Percentiles rank a stretch among this genome's conserved stretches.
Evolutionary conservation across 2,888 invertebrate species (phyloP).

Genomic region (Aromia moschata): DNA sequence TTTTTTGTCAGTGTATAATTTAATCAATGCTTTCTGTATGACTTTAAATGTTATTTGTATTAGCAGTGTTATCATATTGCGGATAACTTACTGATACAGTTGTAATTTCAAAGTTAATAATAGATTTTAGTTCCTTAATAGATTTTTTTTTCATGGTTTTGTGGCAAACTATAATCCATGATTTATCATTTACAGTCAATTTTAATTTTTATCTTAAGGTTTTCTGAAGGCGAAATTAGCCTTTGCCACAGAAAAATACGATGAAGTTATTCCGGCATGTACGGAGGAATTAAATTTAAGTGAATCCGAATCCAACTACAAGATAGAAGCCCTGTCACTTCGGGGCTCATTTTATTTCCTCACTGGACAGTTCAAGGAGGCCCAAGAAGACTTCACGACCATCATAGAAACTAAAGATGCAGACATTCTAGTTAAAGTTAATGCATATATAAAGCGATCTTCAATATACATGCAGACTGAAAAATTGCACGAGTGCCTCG

Average conservation of each 20-base stretch:
- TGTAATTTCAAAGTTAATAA: too few relatives aligned
- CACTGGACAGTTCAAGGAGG: conserved; percentile 77
- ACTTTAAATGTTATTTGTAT: too few relatives aligned
- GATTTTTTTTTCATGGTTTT: conserved; percentile 4
- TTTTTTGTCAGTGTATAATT: too few relatives aligned
- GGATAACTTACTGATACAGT: too few relatives aligned
- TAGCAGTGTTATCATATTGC: too few relatives aligned
- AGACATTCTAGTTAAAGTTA: conserved; percentile 74
- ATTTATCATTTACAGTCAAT: too few relatives aligned
- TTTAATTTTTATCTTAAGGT: too few relatives aligned
- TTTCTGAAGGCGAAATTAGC: conserved; percentile 78
- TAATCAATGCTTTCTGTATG: too few relatives aligned
- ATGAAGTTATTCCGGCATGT: conserved; percentile 81
- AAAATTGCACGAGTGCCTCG: conserved; percentile 76
- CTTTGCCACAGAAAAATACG: conserved; percentile 76
- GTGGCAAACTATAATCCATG: too few relatives aligned
- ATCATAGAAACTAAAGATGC: conserved; percentile 74
- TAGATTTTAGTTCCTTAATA: background rate
- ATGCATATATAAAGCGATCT: conserved; percentile 89
- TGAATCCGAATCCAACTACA: conserved; percentile 70
- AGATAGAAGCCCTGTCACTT: conserved; percentile 78
- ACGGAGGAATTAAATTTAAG: conserved; percentile 77
- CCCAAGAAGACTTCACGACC: conserved; percentile 75
- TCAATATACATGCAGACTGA: conserved; percentile 84
- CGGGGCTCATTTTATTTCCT: conserved; percentile 86